Percentiles rank a stretch among this genome's conserved stretches.
These are phyloP conservation scores for Phoebastria nigripes DNA, from an alignment of 2,797 vertebrate species.

Conservation along the genomic window DNA sequence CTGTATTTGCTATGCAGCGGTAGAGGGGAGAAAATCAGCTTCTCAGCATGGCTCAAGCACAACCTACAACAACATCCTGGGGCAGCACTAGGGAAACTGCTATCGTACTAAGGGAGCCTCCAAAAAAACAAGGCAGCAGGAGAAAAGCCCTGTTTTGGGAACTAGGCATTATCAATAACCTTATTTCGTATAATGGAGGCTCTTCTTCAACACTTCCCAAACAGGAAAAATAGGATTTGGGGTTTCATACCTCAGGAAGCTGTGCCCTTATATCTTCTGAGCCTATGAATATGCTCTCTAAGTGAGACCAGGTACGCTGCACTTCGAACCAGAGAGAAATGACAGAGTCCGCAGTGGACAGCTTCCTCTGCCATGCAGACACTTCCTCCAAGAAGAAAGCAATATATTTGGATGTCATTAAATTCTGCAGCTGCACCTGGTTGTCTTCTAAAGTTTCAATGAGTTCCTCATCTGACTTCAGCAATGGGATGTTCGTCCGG, in stretches of 20 bases:
- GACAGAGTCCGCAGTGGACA: slow-evolving; percentile 82
- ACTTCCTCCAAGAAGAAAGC: slow-evolving; percentile 91
- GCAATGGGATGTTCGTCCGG: slow-evolving; percentile 78
- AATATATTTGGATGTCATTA: slow-evolving; percentile 87
- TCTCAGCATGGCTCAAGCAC: neutral
- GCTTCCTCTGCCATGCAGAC: slow-evolving; percentile 87
- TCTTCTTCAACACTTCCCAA: neutral
- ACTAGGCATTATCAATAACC: accelerated
- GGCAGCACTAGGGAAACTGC: neutral
- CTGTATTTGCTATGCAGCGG: neutral
- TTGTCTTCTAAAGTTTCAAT: slow-evolving; percentile 94
- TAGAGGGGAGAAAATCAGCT: neutral
- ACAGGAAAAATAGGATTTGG: neutral
- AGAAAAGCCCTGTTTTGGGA: neutral
- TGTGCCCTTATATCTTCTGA: slow-evolving; percentile 92
- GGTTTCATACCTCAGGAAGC: slow-evolving; percentile 85
- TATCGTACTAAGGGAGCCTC: neutral
- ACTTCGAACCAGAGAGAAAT: slow-evolving; percentile 94
- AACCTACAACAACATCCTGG: neutral
- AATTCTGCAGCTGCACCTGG: slow-evolving; percentile 93
- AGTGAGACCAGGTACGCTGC: slow-evolving; percentile 89
- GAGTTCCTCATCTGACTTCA: slow-evolving; percentile 85
- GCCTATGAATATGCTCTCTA: slow-evolving; percentile 96
- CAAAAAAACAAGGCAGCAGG: neutral
- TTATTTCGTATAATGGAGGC: neutral